Evolutionary conservation across 2,888 invertebrate genomes (phyloP), one percentile per base, ranked within the genome.

Genomic region (Luperina nickerlii): DNA sequence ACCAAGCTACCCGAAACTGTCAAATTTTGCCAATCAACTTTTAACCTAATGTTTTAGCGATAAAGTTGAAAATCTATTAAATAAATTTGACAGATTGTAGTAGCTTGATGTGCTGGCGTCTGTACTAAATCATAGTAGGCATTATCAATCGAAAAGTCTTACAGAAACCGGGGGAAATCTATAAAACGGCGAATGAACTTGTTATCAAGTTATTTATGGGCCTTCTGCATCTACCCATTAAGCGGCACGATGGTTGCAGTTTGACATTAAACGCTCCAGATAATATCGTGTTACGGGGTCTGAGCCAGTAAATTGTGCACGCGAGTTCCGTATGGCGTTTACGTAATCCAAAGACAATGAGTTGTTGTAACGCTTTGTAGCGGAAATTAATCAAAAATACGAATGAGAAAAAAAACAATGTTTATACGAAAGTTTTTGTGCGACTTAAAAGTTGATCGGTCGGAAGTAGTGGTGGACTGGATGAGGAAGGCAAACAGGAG

Each of bases 261-360:
- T 83, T 85, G 85, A 79, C 87, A 86, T 74, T 81, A 84, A 82
- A 86, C 84, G 83, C 78, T 85, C 81, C 77, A 87, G 90, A 90
- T 84, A 82, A 73, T 73, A 86, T 82, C 87, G 74, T 75, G 89
- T 85, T 82, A 87, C 89, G 90, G 89, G 81, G 83, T 57, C 81
- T 86, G 90, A 81, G 81, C 78, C 69, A 76, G 80, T 78, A 87
- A 88, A 90, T 90, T 87, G 82, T 76, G 81, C 87, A 82, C 86
- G 90, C 88, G 48, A 88, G 82, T 88, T 89, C 87, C 87, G 82
- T 81, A 82, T 69, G 65, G 62, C 71, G 60, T 82, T 89, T 89
- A 87, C 87, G 82, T 87, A 86, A 85, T 66, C 13, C 71, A 71
- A 57, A 83, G 83, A 83, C 76, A 87, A 85, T 85, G 85, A 79